Evolutionary conservation across 2,797 vertebrate genomes (phyloP).

Genomic region (Myotis daubentonii): DNA sequence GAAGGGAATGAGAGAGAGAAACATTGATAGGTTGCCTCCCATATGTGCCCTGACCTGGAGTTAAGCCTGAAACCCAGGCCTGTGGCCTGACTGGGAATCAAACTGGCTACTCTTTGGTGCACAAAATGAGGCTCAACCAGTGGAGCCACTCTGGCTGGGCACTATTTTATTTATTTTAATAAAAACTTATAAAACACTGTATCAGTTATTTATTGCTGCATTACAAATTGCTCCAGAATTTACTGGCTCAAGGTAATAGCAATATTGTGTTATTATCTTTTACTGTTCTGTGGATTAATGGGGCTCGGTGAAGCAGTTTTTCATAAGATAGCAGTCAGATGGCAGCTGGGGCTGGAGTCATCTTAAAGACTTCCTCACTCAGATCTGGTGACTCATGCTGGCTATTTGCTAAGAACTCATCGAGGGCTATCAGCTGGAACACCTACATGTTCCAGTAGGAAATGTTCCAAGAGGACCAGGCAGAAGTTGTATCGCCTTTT

Average conservation of each 20-base stretch:
- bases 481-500: not conserved
- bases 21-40: not conserved
- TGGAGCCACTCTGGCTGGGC: not conserved
- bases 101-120: not conserved
- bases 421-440: not conserved
- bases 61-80: not conserved
- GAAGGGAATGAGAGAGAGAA: not conserved
- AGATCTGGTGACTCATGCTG: not conserved
- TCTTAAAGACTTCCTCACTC: not conserved
- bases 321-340: not conserved
- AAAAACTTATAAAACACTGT: not conserved
- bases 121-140: not conserved
- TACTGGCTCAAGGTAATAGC: not conserved
- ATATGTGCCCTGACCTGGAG: not conserved
- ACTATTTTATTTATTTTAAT: not conserved
- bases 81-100: not conserved
- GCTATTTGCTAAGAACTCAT: not conserved
- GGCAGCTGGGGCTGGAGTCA: not conserved
- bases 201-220: not conserved
- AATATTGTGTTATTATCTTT: not conserved
- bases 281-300: not conserved
- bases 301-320: not conserved
- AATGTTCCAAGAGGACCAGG: not conserved
- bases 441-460: not conserved
- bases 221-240: not conserved